These are phyloP conservation scores for Falco columbarius DNA, from an alignment of 2,797 vertebrate genomes.

Conservation along the genomic window DNA sequence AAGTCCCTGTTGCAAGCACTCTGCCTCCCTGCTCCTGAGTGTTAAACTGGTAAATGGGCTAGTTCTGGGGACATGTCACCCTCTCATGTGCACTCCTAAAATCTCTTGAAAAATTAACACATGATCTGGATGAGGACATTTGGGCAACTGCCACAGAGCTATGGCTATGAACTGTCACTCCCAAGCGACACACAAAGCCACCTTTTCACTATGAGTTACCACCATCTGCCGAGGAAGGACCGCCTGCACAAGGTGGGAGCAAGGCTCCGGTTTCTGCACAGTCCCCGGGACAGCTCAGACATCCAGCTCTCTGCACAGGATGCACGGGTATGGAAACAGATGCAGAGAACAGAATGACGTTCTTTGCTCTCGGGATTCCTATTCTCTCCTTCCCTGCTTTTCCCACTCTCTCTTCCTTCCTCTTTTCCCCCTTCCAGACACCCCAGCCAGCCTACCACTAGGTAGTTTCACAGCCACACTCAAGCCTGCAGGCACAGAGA, in stretches of 20 bases:
- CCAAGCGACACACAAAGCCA: not conserved
- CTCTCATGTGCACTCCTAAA: not conserved
- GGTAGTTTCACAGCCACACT: not conserved
- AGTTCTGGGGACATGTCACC: not conserved
- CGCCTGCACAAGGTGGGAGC: fast-evolving
- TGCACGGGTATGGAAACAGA: not conserved
- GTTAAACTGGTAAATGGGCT: not conserved
- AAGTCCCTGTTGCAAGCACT: not conserved
- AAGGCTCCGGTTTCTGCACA: not conserved
- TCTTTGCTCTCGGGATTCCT: not conserved
- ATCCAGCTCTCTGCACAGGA: not conserved
- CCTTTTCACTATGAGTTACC: not conserved
- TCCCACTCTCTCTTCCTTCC: not conserved
- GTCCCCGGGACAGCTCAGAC: fast-evolving
- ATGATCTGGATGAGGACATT: not conserved
- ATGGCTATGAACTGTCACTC: not conserved
- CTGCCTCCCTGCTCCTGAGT: not conserved
- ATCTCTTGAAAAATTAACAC: slow-evolving; percentile 15
- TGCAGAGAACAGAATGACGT: not conserved
- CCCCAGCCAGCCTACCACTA: not conserved
- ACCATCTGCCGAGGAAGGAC: not conserved
- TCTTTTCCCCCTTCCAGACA: not conserved
- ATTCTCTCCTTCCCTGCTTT: not conserved
- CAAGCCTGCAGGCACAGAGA: not conserved
- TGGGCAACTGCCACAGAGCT: not conserved